These are phyloP conservation scores for Pegea sp. DNA, from an alignment of 23 tunicate genomes.

Conservation along the genomic window DNA sequence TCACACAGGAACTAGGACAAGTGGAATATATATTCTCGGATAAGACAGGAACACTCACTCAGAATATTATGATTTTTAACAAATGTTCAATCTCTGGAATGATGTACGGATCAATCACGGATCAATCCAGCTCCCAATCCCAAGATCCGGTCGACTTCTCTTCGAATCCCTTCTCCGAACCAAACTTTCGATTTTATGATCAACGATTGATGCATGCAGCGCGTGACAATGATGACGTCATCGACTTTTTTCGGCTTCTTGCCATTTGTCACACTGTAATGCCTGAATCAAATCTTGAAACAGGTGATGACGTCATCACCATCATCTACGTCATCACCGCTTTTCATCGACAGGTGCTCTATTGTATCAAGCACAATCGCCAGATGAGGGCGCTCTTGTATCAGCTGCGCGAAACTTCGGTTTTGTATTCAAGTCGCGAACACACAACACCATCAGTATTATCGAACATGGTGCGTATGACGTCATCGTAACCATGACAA, in stretches of 20 bases:
- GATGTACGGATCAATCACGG: constrained; percentile 25
- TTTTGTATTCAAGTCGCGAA: constrained; percentile 66
- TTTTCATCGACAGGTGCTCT: constrained; percentile 18
- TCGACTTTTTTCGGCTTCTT: constrained; percentile 50
- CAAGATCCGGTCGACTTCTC: constrained; percentile 32
- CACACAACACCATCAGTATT: constrained; percentile 61
- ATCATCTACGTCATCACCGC: not conserved
- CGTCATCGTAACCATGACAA: no score
- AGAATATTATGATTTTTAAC: constrained; percentile 89
- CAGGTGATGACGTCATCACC: no score
- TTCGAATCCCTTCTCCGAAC: constrained; percentile 36
- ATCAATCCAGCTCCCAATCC: constrained; percentile 48
- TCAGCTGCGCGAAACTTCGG: constrained; percentile 92
- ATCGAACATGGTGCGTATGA: constrained; percentile 41
- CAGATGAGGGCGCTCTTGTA: constrained; percentile 97
- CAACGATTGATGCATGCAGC: constrained; percentile 17
- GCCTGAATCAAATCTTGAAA: no score
- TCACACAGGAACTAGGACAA: constrained; percentile 72
- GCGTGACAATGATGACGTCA: constrained; percentile 11
- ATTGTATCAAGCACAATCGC: constrained; percentile 95
- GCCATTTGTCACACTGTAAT: constrained; percentile 96
- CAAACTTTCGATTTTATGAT: constrained; percentile 43
- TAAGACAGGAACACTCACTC: constrained; percentile 96
- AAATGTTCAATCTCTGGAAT: constrained; percentile 49
- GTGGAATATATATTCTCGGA: constrained; percentile 87